Evolutionary conservation across 2,113 vertebrate genomes (phyloP).

Genomic region (Strigops habroptila): DNA sequence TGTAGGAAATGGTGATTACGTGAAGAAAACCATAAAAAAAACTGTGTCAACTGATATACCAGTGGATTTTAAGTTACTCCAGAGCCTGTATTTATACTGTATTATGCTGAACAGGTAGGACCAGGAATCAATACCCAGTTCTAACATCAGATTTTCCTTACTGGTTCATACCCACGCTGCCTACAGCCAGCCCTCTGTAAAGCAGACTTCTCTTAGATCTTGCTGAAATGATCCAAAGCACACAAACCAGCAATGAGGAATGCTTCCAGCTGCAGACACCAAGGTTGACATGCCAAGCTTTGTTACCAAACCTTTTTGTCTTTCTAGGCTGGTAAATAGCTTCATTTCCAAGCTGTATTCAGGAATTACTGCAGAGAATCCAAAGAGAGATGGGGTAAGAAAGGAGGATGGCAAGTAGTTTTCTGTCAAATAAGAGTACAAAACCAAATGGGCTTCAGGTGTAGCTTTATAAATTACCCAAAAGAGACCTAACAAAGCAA

Average conservation of each 20-base stretch:
- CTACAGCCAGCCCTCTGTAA: neutral
- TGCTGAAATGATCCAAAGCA: neutral
- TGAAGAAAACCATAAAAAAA: neutral
- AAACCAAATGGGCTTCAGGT: constrained; percentile 60
- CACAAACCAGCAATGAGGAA: neutral
- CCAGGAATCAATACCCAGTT: neutral
- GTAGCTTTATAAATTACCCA: constrained; percentile 32
- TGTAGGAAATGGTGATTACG: neutral
- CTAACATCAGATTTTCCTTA: neutral
- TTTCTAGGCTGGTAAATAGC: neutral
- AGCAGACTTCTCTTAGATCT: neutral
- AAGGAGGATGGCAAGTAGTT: neutral
- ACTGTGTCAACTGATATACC: fast-evolving
- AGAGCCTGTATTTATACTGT: neutral
- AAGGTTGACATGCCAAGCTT: neutral
- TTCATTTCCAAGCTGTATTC: constrained; percentile 8
- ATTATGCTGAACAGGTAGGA: neutral
- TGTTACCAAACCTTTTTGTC: constrained; percentile 30
- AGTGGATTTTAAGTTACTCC: neutral
- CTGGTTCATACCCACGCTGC: neutral
- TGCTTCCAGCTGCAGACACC: neutral
- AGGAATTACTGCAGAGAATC: constrained; percentile 14
- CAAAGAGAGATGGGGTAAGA: neutral
- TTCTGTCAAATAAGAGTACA: neutral
- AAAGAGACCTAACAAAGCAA: neutral